Conservation (phyloP, 2,113 vertebrate genomes). For the Sapajus apella region DNA sequence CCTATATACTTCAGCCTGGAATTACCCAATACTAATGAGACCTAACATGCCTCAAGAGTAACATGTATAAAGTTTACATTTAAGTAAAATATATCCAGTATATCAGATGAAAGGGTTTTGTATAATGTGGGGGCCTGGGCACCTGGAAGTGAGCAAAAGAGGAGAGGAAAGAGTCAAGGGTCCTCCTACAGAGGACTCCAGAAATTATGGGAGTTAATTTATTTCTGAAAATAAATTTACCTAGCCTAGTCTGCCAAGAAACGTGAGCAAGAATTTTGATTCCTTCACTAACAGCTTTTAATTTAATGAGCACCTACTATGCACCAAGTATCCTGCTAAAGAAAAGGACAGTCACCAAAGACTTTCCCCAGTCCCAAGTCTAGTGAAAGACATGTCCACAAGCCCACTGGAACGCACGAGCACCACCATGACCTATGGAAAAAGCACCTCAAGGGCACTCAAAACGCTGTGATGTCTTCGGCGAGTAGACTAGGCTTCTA, state of each 20-base stretch:
- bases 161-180: neutral
- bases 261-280: neutral
- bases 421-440: rapidly evolving
- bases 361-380: too few relatives aligned
- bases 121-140: neutral
- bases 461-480: neutral
- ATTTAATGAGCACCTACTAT: neutral
- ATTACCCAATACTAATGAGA: neutral
- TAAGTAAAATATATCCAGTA: neutral
- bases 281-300: neutral
- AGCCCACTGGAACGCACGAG: neutral
- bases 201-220: neutral
- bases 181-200: neutral
- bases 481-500: neutral
- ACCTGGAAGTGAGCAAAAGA: neutral
- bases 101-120: neutral
- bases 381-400: neutral
- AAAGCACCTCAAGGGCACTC: rapidly evolving
- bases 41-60: neutral
- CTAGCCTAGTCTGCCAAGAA: neutral
- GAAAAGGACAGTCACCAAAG: neutral
- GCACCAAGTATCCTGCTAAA: neutral
- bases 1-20: neutral
- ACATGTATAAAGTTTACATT: neutral
- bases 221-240: neutral